Evolutionary conservation across 2,888 invertebrate genomes (phyloP).

Genomic region (Epiblema foenella): DNA sequence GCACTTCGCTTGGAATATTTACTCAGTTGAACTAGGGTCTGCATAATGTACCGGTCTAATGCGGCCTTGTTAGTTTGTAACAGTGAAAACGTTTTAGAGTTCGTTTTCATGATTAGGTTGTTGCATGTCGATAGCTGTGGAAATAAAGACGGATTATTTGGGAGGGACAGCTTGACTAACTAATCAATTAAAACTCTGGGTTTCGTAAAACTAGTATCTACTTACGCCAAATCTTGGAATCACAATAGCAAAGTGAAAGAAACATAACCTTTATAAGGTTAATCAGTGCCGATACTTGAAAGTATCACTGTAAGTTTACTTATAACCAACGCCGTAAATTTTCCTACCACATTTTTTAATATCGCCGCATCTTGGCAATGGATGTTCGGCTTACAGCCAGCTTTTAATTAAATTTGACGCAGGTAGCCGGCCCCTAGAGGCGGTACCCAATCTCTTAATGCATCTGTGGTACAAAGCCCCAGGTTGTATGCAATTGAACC

Average conservation of each 20-base stretch:
- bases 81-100: not conserved
- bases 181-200: no score
- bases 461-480: conserved; percentile 24
- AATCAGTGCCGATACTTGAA: no score
- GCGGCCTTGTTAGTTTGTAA: not conserved
- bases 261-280: no score
- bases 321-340: not conserved
- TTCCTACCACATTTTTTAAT: not conserved
- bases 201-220: no score
- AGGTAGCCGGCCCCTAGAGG: conserved; percentile 23
- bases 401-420: conserved; percentile 38
- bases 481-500: conserved; percentile 22
- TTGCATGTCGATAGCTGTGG: not conserved
- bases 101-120: not conserved
- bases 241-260: no score
- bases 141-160: not conserved
- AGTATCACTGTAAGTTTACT: no score
- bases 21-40: not conserved
- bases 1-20: conserved; percentile 17
- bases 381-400: conserved; percentile 8
- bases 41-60: conserved; percentile 14
- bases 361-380: not conserved
- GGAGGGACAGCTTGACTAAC: no score
- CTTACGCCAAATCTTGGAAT: no score
- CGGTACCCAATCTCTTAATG: conserved; percentile 35